phyloP scores from a whole-genome alignment of 2,797 vertebrate genomes.

The Sternarchorhynchus goeldii region DNA sequence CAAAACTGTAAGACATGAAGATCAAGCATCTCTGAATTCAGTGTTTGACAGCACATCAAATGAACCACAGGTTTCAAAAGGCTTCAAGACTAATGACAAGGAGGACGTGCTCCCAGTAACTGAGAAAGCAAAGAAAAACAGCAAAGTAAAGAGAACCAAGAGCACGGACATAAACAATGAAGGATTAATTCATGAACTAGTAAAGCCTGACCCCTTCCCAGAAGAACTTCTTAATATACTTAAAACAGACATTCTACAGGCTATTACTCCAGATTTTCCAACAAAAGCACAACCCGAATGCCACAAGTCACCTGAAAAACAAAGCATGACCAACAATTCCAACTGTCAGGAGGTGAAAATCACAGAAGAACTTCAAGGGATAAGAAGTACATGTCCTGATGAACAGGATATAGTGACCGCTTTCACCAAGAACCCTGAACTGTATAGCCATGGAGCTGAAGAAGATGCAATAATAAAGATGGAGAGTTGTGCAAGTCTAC shows the following conservation, averaged over 20 bases:
- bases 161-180: constrained; percentile 55
- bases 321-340: constrained; percentile 41
- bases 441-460: constrained; percentile 40
- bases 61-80: constrained; percentile 61
- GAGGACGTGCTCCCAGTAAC: constrained; percentile 57
- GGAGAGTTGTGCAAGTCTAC: constrained; percentile 43
- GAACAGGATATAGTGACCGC: constrained; percentile 51
- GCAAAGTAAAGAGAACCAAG: constrained; percentile 77
- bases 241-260: constrained; percentile 72
- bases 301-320: constrained; percentile 54
- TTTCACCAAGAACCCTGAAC: constrained; percentile 55
- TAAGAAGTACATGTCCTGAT: constrained; percentile 50
- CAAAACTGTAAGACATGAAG: constrained; percentile 55
- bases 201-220: constrained; percentile 62
- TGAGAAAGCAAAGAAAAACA: constrained; percentile 70
- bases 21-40: constrained; percentile 58
- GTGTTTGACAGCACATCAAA: constrained; percentile 62
- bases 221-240: constrained; percentile 69
- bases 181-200: constrained; percentile 48
- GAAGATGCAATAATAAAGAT: constrained; percentile 46
- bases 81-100: constrained; percentile 50
- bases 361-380: constrained; percentile 56
- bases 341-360: constrained; percentile 53
- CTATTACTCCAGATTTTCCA: constrained; percentile 72
- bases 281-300: constrained; percentile 58